These are phyloP conservation scores for Stegodyphus mimosarum DNA, from an alignment of 1,140 invertebrate species.

Conservation along the genomic window DNA sequence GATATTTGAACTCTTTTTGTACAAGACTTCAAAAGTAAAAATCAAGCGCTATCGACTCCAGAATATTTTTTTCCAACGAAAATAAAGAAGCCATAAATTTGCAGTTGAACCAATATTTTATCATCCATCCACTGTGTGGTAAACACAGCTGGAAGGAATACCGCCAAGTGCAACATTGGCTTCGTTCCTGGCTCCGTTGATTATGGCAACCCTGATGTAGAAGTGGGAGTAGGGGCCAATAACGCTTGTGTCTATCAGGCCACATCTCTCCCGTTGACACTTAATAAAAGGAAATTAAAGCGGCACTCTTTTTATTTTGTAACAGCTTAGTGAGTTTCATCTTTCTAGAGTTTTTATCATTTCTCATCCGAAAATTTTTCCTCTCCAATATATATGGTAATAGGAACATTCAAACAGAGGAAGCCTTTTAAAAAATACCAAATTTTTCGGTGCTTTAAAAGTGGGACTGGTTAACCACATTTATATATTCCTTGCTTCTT, in stretches of 20 bases:
- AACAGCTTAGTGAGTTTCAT: constrained; percentile 37
- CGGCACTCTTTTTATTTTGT: constrained; percentile 37
- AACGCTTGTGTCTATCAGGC: constrained; percentile 48
- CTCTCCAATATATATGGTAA: constrained; percentile 51
- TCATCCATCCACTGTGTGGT: neutral
- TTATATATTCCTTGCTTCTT: neutral
- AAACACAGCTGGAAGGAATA: neutral
- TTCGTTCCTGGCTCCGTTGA: neutral
- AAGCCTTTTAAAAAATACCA: neutral
- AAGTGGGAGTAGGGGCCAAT: constrained; percentile 38
- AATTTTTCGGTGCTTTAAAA: neutral
- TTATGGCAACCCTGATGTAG: constrained; percentile 28
- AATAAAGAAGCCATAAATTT: too few species aligned
- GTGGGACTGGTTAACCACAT: neutral
- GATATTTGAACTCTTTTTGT: too few species aligned
- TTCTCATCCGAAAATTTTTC: constrained; percentile 23
- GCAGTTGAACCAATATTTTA: too few species aligned
- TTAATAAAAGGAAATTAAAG: constrained; percentile 56
- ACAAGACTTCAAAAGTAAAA: too few species aligned
- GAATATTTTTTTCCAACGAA: too few species aligned
- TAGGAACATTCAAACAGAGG: neutral
- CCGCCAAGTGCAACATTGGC: too few species aligned
- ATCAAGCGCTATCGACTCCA: too few species aligned
- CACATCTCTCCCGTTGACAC: constrained; percentile 49
- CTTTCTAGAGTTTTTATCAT: constrained; percentile 23